Conservation (phyloP, 2,888 invertebrate genomes). For the Coremacera marginata region DNA sequence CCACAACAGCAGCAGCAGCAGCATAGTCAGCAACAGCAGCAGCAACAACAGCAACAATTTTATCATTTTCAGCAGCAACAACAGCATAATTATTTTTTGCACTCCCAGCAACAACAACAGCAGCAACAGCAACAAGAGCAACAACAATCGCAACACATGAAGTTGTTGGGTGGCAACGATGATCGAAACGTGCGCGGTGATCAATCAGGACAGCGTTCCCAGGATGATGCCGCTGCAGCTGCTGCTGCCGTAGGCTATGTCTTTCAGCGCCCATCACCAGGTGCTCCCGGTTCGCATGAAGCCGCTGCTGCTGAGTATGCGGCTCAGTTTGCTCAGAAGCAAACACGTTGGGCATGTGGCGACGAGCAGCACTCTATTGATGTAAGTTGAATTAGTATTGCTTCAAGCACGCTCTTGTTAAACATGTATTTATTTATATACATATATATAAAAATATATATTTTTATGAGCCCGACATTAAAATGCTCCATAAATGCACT, state of each 20-base stretch:
- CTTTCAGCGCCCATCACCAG: slow-evolving; percentile 71
- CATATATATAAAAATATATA: too few species aligned
- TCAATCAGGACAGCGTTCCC: slow-evolving; percentile 64
- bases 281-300: slow-evolving; percentile 72
- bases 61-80: slow-evolving; percentile 65
- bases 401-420: too few species aligned
- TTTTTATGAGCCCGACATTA: too few species aligned
- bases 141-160: slow-evolving; percentile 74
- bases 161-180: slow-evolving; percentile 82
- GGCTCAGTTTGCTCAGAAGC: slow-evolving; percentile 79
- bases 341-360: slow-evolving; percentile 86
- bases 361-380: slow-evolving; percentile 89
- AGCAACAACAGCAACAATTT: slow-evolving; percentile 70
- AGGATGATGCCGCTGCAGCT: slow-evolving; percentile 81
- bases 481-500: too few species aligned
- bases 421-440: too few species aligned
- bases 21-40: slow-evolving; percentile 67
- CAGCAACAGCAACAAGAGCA: slow-evolving; percentile 55
- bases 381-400: slow-evolving; percentile 72
- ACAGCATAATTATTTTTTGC: slow-evolving; percentile 48
- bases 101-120: slow-evolving; percentile 60
- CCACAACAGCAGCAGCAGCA: slow-evolving; percentile 70
- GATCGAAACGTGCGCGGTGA: slow-evolving; percentile 72
- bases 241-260: slow-evolving; percentile 90
- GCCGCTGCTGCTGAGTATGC: slow-evolving; percentile 75